A percentile compares a stretch with the other conserved stretches of the same genome.
phyloP scores from a whole-genome alignment of 92 coral and sea anemone genomes.

The Phymanthus crucifer region DNA sequence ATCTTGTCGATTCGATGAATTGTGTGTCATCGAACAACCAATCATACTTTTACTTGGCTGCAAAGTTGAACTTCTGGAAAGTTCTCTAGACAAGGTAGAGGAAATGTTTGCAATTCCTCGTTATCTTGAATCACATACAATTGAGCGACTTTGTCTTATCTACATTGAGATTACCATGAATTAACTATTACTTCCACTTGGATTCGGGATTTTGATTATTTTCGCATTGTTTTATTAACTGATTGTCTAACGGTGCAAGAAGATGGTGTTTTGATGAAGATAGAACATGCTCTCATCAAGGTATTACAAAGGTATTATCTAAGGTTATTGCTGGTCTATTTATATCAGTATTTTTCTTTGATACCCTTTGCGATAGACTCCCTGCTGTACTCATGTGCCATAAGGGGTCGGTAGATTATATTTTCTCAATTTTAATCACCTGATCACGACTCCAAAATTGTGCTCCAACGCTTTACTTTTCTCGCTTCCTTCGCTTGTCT shows the following conservation, averaged over 20 bases:
- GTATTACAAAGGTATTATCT: background rate
- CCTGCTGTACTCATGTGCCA: background rate
- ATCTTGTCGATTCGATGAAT: background rate
- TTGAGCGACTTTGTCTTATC: background rate
- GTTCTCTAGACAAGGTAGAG: conserved; percentile 20
- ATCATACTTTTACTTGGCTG: background rate
- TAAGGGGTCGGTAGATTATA: background rate
- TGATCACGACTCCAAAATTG: no score
- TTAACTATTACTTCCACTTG: background rate
- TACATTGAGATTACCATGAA: background rate
- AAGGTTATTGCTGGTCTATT: background rate
- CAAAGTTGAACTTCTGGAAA: conserved; percentile 17
- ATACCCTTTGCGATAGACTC: no score
- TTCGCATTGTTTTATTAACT: no score
- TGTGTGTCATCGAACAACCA: background rate
- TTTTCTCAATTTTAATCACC: background rate
- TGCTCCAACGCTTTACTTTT: no score
- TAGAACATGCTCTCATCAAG: background rate
- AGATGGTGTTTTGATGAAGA: background rate
- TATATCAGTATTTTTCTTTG: background rate
- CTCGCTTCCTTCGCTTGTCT: no score
- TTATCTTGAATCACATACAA: background rate
- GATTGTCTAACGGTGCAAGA: background rate
- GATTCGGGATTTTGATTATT: background rate
- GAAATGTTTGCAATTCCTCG: conserved; percentile 8